Evolutionary conservation across 2,113 vertebrate genomes (phyloP), one percentile per base, ranked within the genome.

Genomic region (Campylomormyrus numenius): DNA sequence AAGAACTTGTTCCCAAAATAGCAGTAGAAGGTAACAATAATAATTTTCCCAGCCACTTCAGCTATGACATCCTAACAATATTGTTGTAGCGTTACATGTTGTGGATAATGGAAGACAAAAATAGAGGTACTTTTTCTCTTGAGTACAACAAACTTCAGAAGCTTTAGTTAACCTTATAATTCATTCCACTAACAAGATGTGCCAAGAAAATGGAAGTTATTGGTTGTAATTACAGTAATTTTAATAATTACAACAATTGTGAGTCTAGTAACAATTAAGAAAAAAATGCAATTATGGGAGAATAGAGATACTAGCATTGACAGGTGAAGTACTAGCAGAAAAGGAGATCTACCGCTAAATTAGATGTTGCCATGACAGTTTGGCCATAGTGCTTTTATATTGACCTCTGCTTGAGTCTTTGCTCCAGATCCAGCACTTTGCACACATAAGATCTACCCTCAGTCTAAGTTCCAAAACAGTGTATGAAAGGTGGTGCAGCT

Each of bases 211-310:
- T 48, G 1, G 19, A 85, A 85, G 83, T 48, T 85, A 85, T 85
- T 85, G 45, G 83, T n/a, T 48, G 45, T 85, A 85, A 85, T 45
- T 85, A 85, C 83, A 48, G 83, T 85, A n/a, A 85, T 85, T 85
- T 46, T 42, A 85, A 85, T 85, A 85, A 85, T 85, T 84, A 84
- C 80, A 84, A 39, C 45, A 84, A 46, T 46, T 85, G 45, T n/a
- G 17, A 80, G 74, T 8, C 74, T 80, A 80, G 74, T 42, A 42
- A 80, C 74, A 80, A 80, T 70, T 70, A 70, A 31, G 62, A 70
- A 42, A 80, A 66, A 74, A 80, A 77, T 17, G 70, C 70, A 77
- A 80, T 80, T 80, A 42, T 80, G 2, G 74, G 35, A 19, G 35
- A 80, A 35, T 80, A 19, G 31, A 80, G 35, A 80, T 80, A 42